Conservation (phyloP, 1,140 invertebrate species). For the Stegodyphus dumicola region DNA sequence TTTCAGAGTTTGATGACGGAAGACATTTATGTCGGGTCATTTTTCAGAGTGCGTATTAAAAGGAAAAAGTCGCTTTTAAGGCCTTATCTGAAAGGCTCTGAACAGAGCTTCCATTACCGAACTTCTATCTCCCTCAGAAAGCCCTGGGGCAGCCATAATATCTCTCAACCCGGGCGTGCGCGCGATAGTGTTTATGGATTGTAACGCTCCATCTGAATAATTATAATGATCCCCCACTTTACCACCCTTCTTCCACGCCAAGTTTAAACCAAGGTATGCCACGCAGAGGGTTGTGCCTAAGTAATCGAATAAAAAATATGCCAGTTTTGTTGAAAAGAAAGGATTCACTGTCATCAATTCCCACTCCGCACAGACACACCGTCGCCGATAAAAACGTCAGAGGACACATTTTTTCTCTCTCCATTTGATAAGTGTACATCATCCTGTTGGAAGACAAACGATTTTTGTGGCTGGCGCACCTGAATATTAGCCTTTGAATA, state of each 20-base stretch:
- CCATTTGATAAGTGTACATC: constrained; percentile 22
- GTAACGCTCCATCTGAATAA: constrained; percentile 31
- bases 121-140: constrained; percentile 9
- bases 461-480: background rate
- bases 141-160: constrained; percentile 14
- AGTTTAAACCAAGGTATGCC: background rate
- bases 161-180: constrained; percentile 7
- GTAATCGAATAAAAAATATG: background rate
- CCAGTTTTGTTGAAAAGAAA: constrained; percentile 22
- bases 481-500: too few relatives aligned
- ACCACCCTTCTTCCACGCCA: background rate
- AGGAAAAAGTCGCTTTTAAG: constrained; percentile 6
- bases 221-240: constrained; percentile 30
- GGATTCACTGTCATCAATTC: constrained; percentile 24
- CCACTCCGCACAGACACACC: background rate
- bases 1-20: constrained; percentile 32
- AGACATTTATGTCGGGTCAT: constrained; percentile 43
- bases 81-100: constrained; percentile 24
- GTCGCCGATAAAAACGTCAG: constrained; percentile 20
- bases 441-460: constrained; percentile 36
- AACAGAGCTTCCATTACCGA: constrained; percentile 46
- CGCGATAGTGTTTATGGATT: constrained; percentile 49
- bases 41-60: constrained; percentile 30
- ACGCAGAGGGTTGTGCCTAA: background rate
- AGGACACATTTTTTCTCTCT: background rate